Evolutionary conservation across 1,140 invertebrate genomes (phyloP).

Genomic region (Papilio dardanus): DNA sequence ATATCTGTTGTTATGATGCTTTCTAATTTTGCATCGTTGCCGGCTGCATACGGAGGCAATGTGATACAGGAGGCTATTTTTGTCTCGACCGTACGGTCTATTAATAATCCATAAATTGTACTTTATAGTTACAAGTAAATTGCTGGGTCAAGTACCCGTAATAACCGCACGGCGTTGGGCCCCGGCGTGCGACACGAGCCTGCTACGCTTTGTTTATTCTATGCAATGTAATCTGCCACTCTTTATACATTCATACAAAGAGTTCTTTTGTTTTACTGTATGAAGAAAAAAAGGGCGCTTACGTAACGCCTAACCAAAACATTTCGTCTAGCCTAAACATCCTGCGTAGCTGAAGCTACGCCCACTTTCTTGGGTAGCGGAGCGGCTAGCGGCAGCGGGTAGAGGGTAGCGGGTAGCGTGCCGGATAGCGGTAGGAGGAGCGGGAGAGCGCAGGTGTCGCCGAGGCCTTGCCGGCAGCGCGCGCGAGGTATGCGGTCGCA

Average conservation of each 20-base stretch:
- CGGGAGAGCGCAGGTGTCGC: constrained; percentile 63
- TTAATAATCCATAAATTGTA: constrained; percentile 73
- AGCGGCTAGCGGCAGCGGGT: neutral
- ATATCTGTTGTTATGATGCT: neutral
- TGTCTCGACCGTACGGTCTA: constrained; percentile 58
- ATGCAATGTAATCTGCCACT: neutral
- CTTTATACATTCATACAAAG: neutral
- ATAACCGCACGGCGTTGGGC: constrained; percentile 51
- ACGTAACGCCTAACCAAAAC: neutral
- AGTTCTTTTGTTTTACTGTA: neutral
- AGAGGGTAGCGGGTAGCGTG: neutral
- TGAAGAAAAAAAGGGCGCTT: neutral
- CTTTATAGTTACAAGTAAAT: constrained; percentile 73
- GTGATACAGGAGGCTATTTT: constrained; percentile 61
- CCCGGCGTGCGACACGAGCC: constrained; percentile 43
- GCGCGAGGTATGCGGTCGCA: constrained; percentile 78
- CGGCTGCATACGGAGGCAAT: constrained; percentile 24
- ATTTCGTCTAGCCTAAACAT: neutral
- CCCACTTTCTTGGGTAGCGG: neutral
- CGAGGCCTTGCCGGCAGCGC: constrained; percentile 74
- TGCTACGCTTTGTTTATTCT: constrained; percentile 2
- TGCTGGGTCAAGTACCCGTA: constrained; percentile 68
- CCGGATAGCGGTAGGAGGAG: constrained; percentile 63
- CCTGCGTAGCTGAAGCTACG: neutral
- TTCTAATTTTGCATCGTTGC: constrained; percentile 30